Conservation (phyloP, 2,888 invertebrate species). For the Himalopsyche japonica region DNA sequence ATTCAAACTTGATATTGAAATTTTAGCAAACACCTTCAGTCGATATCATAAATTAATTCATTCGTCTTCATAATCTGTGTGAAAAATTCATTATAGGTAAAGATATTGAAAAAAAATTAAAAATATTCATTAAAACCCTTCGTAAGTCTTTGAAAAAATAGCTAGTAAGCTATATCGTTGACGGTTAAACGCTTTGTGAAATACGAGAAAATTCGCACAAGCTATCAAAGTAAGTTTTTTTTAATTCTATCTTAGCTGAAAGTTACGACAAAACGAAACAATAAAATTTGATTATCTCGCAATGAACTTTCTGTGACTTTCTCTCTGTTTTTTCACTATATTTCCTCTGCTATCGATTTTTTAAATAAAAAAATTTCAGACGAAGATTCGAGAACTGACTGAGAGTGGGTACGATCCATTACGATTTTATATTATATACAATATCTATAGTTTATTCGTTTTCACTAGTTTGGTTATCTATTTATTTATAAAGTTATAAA, state of each 20-base stretch:
- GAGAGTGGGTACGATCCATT: not conserved
- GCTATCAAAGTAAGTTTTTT: slow-evolving; percentile 14
- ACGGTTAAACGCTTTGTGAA: not conserved
- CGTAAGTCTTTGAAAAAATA: not conserved
- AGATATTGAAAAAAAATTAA: not conserved
- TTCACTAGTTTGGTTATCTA: not conserved
- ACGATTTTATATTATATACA: not conserved
- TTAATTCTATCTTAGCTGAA: slow-evolving; percentile 11
- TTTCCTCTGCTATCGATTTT: not conserved
- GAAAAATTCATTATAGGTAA: too few relatives aligned
- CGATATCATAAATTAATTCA: too few relatives aligned
- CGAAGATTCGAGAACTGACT: not conserved
- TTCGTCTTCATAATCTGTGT: too few relatives aligned
- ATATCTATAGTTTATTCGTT: not conserved
- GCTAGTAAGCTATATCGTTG: not conserved
- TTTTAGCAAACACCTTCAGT: too few relatives aligned
- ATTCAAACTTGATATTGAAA: too few relatives aligned
- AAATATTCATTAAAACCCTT: not conserved
- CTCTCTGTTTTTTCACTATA: not conserved
- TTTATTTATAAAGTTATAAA: not conserved
- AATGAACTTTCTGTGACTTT: slow-evolving; percentile 15
- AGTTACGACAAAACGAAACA: slow-evolving; percentile 19
- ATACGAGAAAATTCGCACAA: slow-evolving; percentile 10
- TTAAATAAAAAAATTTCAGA: not conserved
- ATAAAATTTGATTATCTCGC: slow-evolving; percentile 26